Evolutionary conservation across 2,888 invertebrate species (phyloP).

Genomic region (Cantharis flavilabris): DNA sequence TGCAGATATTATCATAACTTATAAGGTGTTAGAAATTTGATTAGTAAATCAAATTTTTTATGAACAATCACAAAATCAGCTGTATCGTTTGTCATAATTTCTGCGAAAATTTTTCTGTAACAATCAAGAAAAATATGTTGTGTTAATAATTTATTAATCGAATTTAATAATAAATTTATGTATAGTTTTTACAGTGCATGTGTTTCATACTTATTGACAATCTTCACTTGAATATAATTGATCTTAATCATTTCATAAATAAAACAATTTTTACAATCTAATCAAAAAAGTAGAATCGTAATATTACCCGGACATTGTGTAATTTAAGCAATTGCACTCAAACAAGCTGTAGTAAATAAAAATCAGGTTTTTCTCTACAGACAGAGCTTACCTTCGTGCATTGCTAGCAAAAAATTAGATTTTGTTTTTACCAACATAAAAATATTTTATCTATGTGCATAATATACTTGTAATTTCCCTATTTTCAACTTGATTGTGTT

Average conservation of each 20-base stretch:
- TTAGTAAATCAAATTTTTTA: conserved; percentile 15
- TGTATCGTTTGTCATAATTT: background rate
- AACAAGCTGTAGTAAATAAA: too few relatives aligned
- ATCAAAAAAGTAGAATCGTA: too few relatives aligned
- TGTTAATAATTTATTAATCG: background rate
- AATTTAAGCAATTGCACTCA: too few relatives aligned
- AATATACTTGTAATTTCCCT: background rate
- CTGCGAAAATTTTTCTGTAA: background rate
- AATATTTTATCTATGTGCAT: too few relatives aligned
- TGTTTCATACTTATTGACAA: background rate
- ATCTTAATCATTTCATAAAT: background rate
- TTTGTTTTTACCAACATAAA: too few relatives aligned
- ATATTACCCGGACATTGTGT: too few relatives aligned
- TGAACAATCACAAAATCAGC: background rate
- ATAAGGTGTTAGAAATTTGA: conserved; percentile 24
- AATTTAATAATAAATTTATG: background rate
- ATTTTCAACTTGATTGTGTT: background rate
- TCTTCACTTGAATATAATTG: background rate
- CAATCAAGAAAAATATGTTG: background rate
- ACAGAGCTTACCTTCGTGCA: too few relatives aligned
- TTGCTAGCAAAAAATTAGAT: too few relatives aligned
- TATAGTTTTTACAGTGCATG: background rate
- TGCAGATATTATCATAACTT: conserved; percentile 37
- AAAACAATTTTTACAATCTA: background rate
- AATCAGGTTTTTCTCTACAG: too few relatives aligned